A percentile compares a stretch with the other conserved stretches of the same genome.
Evolutionary conservation across 1,140 invertebrate species (phyloP).

Genomic region (Battus philenor): DNA sequence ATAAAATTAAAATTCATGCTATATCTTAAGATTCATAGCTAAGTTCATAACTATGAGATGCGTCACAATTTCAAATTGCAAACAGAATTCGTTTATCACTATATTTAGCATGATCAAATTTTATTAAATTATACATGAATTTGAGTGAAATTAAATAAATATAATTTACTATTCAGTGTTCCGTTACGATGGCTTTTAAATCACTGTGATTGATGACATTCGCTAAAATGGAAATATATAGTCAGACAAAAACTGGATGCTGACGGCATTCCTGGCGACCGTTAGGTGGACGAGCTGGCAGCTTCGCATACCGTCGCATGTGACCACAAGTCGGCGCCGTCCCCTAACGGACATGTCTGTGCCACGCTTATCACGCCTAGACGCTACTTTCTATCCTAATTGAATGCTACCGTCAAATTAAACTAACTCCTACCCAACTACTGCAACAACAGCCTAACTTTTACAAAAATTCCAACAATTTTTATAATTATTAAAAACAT

Average conservation of each 20-base stretch:
- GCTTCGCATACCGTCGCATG: conserved; percentile 9
- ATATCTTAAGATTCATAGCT: too few species aligned
- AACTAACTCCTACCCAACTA: neutral
- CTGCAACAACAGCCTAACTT: conserved; percentile 7
- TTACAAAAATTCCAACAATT: too few species aligned
- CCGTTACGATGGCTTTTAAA: conserved; percentile 22
- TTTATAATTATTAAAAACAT: too few species aligned
- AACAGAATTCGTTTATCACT: too few species aligned
- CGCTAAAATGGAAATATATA: conserved; percentile 36
- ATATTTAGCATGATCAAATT: too few species aligned
- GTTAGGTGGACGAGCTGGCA: conserved; percentile 48
- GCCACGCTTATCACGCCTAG: conserved; percentile 21
- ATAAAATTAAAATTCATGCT: conserved; percentile 74
- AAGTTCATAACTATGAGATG: too few species aligned
- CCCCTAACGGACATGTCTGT: conserved; percentile 19
- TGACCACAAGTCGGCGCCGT: conserved; percentile 4
- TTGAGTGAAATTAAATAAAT: too few species aligned
- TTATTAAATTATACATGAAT: too few species aligned
- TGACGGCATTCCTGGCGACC: conserved; percentile 54
- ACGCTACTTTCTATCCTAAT: conserved; percentile 11
- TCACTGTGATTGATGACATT: conserved; percentile 32
- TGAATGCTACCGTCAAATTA: conserved; percentile 1
- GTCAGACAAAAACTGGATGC: conserved; percentile 42
- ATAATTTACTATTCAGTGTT: too few species aligned
- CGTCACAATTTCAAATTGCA: too few species aligned